phyloP scores from a whole-genome alignment of 2,888 invertebrate genomes.

The Epinotia demarniana region DNA sequence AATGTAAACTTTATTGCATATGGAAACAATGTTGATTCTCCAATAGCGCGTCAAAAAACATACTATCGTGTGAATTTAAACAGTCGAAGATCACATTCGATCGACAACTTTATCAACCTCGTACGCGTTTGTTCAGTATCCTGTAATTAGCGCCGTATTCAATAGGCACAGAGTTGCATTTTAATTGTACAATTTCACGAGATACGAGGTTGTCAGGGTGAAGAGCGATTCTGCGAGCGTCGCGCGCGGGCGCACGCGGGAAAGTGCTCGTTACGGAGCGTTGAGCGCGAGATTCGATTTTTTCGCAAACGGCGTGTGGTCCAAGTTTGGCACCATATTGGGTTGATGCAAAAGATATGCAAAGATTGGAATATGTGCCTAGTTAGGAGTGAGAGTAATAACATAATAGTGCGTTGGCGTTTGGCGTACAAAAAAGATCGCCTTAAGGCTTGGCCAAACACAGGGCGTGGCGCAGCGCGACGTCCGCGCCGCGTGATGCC shows the following conservation, averaged over 20 bases:
- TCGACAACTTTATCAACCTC: neutral
- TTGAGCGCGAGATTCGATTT: slow-evolving; percentile 39
- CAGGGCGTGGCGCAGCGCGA: no score
- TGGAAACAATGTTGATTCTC: neutral
- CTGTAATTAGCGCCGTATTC: neutral
- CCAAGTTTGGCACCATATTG: neutral
- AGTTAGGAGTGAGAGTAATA: neutral
- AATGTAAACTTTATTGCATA: neutral
- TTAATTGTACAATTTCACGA: neutral
- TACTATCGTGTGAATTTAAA: slow-evolving; percentile 6
- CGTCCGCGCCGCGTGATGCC: no score
- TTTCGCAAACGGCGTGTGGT: slow-evolving; percentile 4
- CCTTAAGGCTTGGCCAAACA: no score
- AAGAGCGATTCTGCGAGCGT: slow-evolving; percentile 20
- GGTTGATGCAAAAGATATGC: neutral
- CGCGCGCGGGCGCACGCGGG: slow-evolving; percentile 32
- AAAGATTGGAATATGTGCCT: neutral
- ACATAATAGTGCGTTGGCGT: no score
- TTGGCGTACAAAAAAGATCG: no score
- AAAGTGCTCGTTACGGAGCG: slow-evolving; percentile 40
- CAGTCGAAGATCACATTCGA: neutral
- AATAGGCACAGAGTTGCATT: neutral
- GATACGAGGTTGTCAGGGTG: slow-evolving; percentile 3
- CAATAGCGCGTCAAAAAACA: neutral
- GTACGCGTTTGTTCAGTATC: neutral